Percentiles rank a stretch among this genome's conserved stretches.
Conservation (phyloP, 2,888 invertebrate species). For the Oscheius sp. region DNA sequence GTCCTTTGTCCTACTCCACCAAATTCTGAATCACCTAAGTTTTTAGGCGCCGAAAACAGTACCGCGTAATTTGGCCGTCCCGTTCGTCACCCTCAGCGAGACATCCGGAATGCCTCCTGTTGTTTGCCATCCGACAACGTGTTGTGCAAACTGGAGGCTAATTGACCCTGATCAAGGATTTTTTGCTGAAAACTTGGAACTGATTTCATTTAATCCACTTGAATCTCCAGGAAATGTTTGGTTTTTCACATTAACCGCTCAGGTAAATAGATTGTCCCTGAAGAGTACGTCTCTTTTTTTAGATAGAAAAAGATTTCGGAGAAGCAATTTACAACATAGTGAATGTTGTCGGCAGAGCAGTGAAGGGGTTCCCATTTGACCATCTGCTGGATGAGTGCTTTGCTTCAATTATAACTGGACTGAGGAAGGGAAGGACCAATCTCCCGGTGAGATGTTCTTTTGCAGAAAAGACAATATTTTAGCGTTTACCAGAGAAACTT, state of each 20-base stretch:
- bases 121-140: slow-evolving; percentile 38
- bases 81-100: slow-evolving; percentile 29
- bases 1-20: not conserved
- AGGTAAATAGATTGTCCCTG: slow-evolving; percentile 12
- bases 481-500: slow-evolving; percentile 37
- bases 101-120: slow-evolving; percentile 40
- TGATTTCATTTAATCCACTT: slow-evolving; percentile 41
- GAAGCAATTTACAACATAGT: slow-evolving; percentile 37
- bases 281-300: not conserved
- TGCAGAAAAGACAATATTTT: not conserved
- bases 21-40: not conserved
- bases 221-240: slow-evolving; percentile 37
- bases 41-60: slow-evolving; percentile 35
- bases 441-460: slow-evolving; percentile 4
- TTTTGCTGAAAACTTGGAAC: slow-evolving; percentile 37
- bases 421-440: slow-evolving; percentile 11
- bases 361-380: slow-evolving; percentile 24
- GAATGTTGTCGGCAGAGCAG: slow-evolving; percentile 20
- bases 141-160: slow-evolving; percentile 42
- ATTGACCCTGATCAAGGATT: slow-evolving; percentile 29
- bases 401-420: slow-evolving; percentile 6
- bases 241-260: slow-evolving; percentile 42
- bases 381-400: slow-evolving; percentile 13
- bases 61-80: slow-evolving; percentile 35
- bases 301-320: slow-evolving; percentile 42